Percentiles rank a stretch among this genome's conserved stretches.
These are phyloP conservation scores for Ooceraea biroi DNA, from an alignment of 1,140 invertebrate species.

Conservation along the genomic window DNA sequence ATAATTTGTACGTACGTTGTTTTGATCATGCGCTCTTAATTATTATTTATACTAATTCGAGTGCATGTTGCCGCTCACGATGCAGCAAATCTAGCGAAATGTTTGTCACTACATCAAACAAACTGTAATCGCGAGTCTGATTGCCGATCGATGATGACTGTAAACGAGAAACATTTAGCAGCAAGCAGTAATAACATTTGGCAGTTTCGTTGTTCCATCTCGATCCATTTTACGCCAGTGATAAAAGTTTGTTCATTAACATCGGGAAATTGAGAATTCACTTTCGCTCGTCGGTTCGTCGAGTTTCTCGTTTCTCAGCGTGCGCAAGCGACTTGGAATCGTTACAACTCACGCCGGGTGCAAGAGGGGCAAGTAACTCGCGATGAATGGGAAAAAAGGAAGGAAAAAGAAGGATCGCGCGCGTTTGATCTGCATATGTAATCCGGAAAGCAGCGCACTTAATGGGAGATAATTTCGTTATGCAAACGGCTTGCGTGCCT, in stretches of 20 bases:
- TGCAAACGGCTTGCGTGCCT: slow-evolving; percentile 39
- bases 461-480: slow-evolving; percentile 49
- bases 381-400: not conserved
- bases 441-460: slow-evolving; percentile 32
- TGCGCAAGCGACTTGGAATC: not conserved
- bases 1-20: too few species aligned
- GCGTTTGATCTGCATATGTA: slow-evolving; percentile 11
- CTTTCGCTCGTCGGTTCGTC: not conserved
- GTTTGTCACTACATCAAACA: too few species aligned
- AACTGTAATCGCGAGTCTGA: not conserved
- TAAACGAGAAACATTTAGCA: slow-evolving; percentile 27
- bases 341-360: not conserved
- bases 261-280: slow-evolving; percentile 32
- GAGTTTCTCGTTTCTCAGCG: not conserved
- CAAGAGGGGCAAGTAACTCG: not conserved
- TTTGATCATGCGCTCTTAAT: too few species aligned
- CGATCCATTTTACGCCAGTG: not conserved
- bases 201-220: slow-evolving; percentile 3
- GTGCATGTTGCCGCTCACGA: too few species aligned
- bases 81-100: too few species aligned
- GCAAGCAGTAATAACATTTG: slow-evolving; percentile 43
- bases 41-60: too few species aligned
- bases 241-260: slow-evolving; percentile 45
- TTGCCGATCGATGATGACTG: not conserved
- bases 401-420: not conserved